phyloP scores from a whole-genome alignment of 2,888 invertebrate species.

The Steinernema scapterisci region DNA sequence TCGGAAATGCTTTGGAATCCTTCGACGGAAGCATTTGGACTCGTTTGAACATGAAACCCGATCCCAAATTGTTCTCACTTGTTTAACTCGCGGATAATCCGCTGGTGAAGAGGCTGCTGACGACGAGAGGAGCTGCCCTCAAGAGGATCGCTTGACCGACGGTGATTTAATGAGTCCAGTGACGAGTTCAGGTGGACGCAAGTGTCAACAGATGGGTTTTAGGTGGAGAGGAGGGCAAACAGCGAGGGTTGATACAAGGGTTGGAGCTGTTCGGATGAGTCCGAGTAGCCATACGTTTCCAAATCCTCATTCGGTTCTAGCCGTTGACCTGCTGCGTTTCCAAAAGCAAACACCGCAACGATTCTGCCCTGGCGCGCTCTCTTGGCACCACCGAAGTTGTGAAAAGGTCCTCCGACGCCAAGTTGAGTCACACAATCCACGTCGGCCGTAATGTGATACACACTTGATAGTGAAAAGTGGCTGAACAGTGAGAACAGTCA shows the following conservation, averaged over 20 bases:
- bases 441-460: background rate
- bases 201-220: background rate
- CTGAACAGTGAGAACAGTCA: background rate
- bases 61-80: constrained; percentile 26
- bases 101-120: constrained; percentile 13
- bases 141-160: constrained; percentile 17
- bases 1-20: background rate
- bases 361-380: background rate
- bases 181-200: background rate
- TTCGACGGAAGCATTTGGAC: background rate
- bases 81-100: constrained; percentile 29
- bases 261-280: background rate
- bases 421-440: background rate
- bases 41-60: background rate
- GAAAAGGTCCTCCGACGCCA: background rate
- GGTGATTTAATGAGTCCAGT: constrained; percentile 13
- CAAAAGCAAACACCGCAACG: background rate
- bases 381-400: background rate
- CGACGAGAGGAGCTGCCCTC: constrained; percentile 4
- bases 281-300: background rate
- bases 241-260: constrained; percentile 8
- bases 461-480: background rate
- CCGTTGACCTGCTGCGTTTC: background rate
- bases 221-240: no score
- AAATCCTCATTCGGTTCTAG: background rate